Conservation (phyloP, 1,140 invertebrate genomes). For the Drosophila mojavensis region DNA sequence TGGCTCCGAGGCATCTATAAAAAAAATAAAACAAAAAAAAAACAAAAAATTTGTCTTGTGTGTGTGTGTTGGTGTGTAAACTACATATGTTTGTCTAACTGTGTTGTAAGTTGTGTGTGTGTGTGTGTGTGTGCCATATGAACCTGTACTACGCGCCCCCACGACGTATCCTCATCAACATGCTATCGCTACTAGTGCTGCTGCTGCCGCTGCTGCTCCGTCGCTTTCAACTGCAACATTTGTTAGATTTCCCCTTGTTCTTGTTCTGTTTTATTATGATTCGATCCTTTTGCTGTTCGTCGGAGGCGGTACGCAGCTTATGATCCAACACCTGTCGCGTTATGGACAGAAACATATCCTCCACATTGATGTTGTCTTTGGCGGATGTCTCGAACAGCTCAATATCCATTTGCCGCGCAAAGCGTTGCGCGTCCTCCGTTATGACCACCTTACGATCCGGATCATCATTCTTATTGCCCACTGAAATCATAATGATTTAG, state of each 20-base stretch:
- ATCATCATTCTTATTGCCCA: constrained; percentile 99
- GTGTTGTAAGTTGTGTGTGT: constrained; percentile 37
- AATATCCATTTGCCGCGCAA: constrained; percentile 98
- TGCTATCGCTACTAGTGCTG: constrained; percentile 24
- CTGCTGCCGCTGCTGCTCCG: constrained; percentile 20
- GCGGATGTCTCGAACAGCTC: constrained; percentile 99
- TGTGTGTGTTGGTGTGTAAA: constrained; percentile 40
- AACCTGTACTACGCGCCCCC: constrained; percentile 64
- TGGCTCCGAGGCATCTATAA: constrained; percentile 64
- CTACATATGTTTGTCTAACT: constrained; percentile 45
- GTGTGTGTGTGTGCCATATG: constrained; percentile 44
- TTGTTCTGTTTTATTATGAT: constrained; percentile 84
- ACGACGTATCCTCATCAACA: constrained; percentile 37
- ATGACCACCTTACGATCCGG: constrained; percentile 98
- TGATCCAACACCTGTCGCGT: constrained; percentile 86
- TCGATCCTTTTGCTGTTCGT: constrained; percentile 85
- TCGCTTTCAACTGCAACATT: constrained; percentile 83
- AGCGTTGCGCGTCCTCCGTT: constrained; percentile 97
- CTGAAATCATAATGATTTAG: constrained; percentile 85
- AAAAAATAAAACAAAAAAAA: constrained; percentile 64
- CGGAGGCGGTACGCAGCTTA: constrained; percentile 75
- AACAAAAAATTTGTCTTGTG: constrained; percentile 52
- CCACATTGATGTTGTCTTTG: constrained; percentile 99
- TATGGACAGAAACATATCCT: constrained; percentile 94
- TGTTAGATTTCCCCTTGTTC: constrained; percentile 66